phyloP scores from a whole-genome alignment of 2,888 invertebrate genomes.

The Bhutanitis thaidina region DNA sequence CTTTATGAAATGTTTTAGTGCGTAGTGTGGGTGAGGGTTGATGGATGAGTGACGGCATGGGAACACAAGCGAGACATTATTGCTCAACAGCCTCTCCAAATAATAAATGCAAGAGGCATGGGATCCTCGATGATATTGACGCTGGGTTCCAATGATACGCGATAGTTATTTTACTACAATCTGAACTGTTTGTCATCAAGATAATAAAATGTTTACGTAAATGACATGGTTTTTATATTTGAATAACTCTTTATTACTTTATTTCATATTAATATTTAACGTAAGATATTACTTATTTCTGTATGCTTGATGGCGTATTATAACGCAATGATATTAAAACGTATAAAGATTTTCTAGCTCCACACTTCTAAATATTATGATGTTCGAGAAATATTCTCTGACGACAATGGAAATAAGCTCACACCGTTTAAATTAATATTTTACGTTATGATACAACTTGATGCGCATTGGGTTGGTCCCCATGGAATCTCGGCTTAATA shows the following conservation, averaged over 20 bases:
- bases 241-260: no score
- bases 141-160: constrained; percentile 10
- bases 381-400: constrained; percentile 6
- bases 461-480: constrained; percentile 68
- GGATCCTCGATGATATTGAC: constrained; percentile 34
- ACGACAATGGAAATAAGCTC: constrained; percentile 49
- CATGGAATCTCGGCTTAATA: constrained; percentile 69
- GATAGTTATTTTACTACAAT: no score
- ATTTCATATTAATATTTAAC: no score
- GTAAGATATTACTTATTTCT: no score
- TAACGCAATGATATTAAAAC: background rate
- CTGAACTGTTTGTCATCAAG: no score
- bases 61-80: constrained; percentile 50
- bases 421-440: constrained; percentile 66
- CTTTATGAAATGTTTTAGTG: constrained; percentile 47
- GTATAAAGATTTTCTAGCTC: background rate
- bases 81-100: constrained; percentile 62
- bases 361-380: constrained; percentile 1
- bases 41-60: constrained; percentile 50
- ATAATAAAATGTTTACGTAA: no score
- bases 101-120: constrained; percentile 45
- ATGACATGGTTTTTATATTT: no score
- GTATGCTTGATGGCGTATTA: background rate
- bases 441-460: constrained; percentile 71
- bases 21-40: constrained; percentile 35